Percentiles rank a stretch among this genome's conserved stretches.
Conservation (phyloP, 37 sponge, comb jelly and placozoan species). For the Lycopodina hypogea region DNA sequence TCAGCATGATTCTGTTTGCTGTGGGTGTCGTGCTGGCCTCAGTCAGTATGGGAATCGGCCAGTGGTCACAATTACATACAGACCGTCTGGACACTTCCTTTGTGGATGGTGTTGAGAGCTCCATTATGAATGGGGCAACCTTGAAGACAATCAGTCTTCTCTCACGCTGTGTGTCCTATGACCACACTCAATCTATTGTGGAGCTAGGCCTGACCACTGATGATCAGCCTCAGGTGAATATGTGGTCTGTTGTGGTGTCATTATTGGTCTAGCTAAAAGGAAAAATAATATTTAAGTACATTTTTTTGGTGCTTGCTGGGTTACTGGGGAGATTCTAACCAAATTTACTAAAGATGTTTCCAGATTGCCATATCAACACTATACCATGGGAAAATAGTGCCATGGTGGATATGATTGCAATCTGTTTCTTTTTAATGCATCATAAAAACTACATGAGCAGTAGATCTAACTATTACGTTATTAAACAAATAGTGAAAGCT, state of each 20-base stretch:
- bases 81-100: conserved; percentile 6
- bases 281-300: too few relatives aligned
- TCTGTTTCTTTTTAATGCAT: too few relatives aligned
- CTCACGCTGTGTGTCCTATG: conserved; percentile 41
- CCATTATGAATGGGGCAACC: conserved; percentile 14
- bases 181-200: conserved; percentile 9
- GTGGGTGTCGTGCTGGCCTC: conserved; percentile 44
- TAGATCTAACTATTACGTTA: too few relatives aligned
- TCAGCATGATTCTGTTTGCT: conserved; percentile 30
- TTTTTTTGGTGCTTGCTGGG: background rate
- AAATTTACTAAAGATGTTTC: too few relatives aligned
- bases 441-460: too few relatives aligned
- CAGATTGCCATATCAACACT: too few relatives aligned
- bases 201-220: conserved; percentile 3
- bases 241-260: too few relatives aligned
- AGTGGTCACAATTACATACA: conserved; percentile 43
- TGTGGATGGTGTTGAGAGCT: background rate
- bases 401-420: too few relatives aligned
- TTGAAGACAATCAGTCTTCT: conserved; percentile 37
- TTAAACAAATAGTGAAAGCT: too few relatives aligned
- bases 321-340: background rate
- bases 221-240: conserved; percentile 22
- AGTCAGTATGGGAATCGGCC: conserved; percentile 43
- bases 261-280: background rate
- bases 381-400: too few relatives aligned